Conservation (phyloP, 2,113 vertebrate species). For the Toxostoma redivivum region DNA sequence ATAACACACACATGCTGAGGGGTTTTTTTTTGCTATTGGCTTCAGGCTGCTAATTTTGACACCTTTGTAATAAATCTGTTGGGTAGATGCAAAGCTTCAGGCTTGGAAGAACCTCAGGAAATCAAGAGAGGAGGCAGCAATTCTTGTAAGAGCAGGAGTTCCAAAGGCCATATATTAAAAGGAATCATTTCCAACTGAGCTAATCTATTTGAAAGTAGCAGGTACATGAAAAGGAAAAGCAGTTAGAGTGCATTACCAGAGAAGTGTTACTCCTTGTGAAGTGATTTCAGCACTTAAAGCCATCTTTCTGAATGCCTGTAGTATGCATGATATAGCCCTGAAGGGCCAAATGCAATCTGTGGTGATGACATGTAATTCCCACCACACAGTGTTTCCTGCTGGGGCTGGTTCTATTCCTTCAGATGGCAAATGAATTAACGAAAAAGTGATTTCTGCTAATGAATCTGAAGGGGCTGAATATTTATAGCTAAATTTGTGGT, state of each 20-base stretch:
- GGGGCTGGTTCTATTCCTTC: not conserved
- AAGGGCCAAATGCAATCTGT: not conserved
- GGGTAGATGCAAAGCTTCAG: slow-evolving; percentile 35
- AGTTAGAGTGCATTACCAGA: not conserved
- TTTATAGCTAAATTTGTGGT: not conserved
- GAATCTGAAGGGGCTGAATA: not conserved
- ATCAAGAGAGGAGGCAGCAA: slow-evolving; percentile 36
- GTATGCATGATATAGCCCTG: not conserved
- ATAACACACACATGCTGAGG: not conserved
- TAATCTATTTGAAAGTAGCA: slow-evolving; percentile 6
- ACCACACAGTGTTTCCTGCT: not conserved
- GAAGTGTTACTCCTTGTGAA: slow-evolving; percentile 41
- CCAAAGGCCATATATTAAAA: not conserved
- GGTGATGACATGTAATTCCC: not conserved
- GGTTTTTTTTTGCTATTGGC: not conserved
- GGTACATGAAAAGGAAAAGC: not conserved
- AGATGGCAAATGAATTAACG: not conserved
- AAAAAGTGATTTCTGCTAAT: not conserved
- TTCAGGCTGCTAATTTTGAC: slow-evolving; percentile 60
- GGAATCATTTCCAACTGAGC: not conserved
- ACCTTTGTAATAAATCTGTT: slow-evolving; percentile 65
- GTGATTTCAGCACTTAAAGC: slow-evolving; percentile 23
- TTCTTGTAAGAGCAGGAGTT: slow-evolving; percentile 38
- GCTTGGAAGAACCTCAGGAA: slow-evolving; percentile 49
- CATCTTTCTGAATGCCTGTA: slow-evolving; percentile 18